Evolutionary conservation across 2,113 vertebrate genomes (phyloP), one percentile per base, ranked within the genome.

Genomic region (Corapipo altera): DNA sequence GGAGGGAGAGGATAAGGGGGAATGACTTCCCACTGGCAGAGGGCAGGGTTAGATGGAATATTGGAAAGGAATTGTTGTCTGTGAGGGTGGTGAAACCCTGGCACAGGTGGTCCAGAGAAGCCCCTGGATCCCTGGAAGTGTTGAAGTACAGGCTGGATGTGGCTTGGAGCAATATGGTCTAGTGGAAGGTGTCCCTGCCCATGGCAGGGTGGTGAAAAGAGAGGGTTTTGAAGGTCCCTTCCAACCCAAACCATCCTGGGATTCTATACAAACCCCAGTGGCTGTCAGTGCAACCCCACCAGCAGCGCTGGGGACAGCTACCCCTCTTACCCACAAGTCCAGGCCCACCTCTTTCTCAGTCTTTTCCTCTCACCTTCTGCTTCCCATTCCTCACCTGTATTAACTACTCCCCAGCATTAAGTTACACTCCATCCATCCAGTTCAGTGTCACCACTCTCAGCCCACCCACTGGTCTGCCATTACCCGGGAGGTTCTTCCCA

Each of bases 151-250:
- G 43, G 51, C 0, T 58, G 51, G 62, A 28, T 0, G 1, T 12
- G 15, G 11, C 27, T 54, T 12, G 54, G 84, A 30, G 7, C 7
- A 6, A 0, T 5, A 13, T 67, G 26, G 26, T 0, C 0, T 0
- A 8, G 8, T n/a, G 39, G 48, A 1, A 71, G 11, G 1, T 64
- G 27, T 80, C 51, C 26, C 21, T 33, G 18, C 4, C 1, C 18
- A 10, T 13, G 37, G 4, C 37, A 74, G 5, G 6, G 21, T 20
- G 3, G 4, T 51, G 32, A 19, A 2, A 59, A 0, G 0, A 8
- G 8, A 21, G 30, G 15, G 12, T 4, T 8, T 46, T n/a, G 5
- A 11, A 14, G 39, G 8, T 21, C 7, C 2, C 7, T 65, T 67
- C 41, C 26, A 28, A 32, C 18, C 4, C 12, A 43, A 15, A 43